Evolutionary conservation across 1,140 invertebrate species (phyloP).

Genomic region (Brachionus angularis): DNA sequence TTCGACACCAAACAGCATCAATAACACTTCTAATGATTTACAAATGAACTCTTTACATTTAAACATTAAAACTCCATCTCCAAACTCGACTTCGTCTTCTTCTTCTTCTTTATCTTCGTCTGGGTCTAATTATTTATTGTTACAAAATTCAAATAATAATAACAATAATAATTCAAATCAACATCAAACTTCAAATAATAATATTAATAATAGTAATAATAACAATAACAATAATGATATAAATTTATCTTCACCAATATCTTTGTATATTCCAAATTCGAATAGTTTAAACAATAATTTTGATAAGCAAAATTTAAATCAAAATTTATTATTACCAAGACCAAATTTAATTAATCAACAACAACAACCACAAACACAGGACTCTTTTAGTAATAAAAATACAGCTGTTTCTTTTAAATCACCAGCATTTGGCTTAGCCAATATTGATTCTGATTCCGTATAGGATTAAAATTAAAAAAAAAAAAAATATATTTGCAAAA

Average conservation of each 20-base stretch:
- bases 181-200: too few species aligned
- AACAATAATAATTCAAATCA: too few species aligned
- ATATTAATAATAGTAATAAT: too few species aligned
- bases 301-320: neutral
- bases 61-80: neutral
- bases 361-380: neutral
- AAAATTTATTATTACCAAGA: slow-evolving; percentile 3
- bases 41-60: too few species aligned
- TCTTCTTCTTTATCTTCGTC: neutral
- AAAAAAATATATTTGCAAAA: too few species aligned
- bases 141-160: too few species aligned
- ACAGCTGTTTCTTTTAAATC: slow-evolving; percentile 37
- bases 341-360: neutral
- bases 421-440: slow-evolving; percentile 37
- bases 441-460: too few species aligned
- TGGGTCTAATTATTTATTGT: neutral
- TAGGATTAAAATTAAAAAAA: too few species aligned
- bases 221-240: too few species aligned
- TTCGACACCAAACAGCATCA: neutral
- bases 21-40: too few species aligned
- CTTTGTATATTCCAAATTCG: slow-evolving; percentile 16
- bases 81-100: neutral
- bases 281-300: too few species aligned
- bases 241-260: slow-evolving; percentile 11
- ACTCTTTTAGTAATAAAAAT: too few species aligned